Percentiles rank a stretch among this genome's conserved stretches.
phyloP scores from a whole-genome alignment of 2,888 invertebrate species.

The Syrista parreyssii region DNA sequence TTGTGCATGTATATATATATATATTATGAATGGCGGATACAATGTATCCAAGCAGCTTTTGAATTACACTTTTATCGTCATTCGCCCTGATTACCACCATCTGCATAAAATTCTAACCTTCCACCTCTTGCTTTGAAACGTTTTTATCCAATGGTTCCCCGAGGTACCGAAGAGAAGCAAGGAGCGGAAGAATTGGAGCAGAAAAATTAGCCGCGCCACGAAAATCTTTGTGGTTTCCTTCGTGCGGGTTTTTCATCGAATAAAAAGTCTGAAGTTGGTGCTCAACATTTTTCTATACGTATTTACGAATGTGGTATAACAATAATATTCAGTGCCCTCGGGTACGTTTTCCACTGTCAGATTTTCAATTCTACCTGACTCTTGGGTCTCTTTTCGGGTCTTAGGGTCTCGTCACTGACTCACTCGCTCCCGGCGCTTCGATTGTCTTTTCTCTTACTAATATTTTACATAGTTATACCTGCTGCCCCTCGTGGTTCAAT shows the following conservation, averaged over 20 bases:
- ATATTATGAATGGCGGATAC: too few relatives aligned
- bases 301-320: neutral
- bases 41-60: too few relatives aligned
- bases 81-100: neutral
- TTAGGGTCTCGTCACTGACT: neutral
- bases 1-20: neutral
- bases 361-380: neutral
- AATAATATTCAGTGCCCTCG: fast-evolving
- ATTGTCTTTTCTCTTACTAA: neutral
- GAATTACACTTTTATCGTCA: neutral
- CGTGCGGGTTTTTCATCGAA: neutral
- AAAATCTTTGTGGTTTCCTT: neutral
- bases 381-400: neutral
- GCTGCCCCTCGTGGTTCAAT: neutral
- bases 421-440: neutral
- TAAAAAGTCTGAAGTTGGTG: neutral
- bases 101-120: neutral
- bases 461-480: neutral
- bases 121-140: neutral
- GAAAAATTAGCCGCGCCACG: neutral
- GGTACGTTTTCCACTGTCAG: neutral
- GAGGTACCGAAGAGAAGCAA: neutral
- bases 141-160: neutral
- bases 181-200: neutral
- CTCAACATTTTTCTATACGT: neutral